These are phyloP conservation scores for Neelides sp. DNA, from an alignment of 1,140 invertebrate species.

Conservation along the genomic window DNA sequence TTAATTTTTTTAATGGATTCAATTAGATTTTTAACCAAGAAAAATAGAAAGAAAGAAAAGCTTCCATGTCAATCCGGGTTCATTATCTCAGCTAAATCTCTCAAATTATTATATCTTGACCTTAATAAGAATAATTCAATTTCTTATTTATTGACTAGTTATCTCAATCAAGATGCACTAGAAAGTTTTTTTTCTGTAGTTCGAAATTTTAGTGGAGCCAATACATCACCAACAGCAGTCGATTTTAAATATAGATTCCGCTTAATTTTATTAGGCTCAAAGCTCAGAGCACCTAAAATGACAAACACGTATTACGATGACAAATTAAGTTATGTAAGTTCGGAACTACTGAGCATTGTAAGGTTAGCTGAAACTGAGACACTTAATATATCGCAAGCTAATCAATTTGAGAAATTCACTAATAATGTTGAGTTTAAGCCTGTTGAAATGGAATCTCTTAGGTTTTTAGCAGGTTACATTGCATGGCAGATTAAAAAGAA, in stretches of 20 bases:
- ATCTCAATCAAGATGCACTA: too few species aligned
- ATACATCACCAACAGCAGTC: too few species aligned
- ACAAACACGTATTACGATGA: neutral
- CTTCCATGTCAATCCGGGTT: neutral
- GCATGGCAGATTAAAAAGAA: neutral
- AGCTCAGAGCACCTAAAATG: neutral
- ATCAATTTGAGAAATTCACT: neutral
- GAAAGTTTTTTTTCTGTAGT: too few species aligned
- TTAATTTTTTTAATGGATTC: neutral
- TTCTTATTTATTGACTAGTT: too few species aligned
- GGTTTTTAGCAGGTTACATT: slow-evolving; percentile 4
- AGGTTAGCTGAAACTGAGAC: too few species aligned
- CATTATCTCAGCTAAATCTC: neutral
- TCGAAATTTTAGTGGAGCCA: too few species aligned
- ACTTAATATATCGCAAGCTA: neutral
- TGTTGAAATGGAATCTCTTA: too few species aligned
- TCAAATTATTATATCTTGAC: neutral
- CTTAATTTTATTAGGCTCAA: neutral
- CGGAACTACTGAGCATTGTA: neutral
- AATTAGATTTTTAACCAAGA: neutral
- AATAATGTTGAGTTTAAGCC: neutral
- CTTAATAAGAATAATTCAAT: too few species aligned
- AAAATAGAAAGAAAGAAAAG: neutral
- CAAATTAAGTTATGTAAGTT: neutral
- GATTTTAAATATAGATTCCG: too few species aligned